Percentiles rank a stretch among this genome's conserved stretches.
These are phyloP conservation scores for Aurelia aurita DNA, from an alignment of 30 jellyfish, hydroid and myxozoan genomes.

Conservation along the genomic window DNA sequence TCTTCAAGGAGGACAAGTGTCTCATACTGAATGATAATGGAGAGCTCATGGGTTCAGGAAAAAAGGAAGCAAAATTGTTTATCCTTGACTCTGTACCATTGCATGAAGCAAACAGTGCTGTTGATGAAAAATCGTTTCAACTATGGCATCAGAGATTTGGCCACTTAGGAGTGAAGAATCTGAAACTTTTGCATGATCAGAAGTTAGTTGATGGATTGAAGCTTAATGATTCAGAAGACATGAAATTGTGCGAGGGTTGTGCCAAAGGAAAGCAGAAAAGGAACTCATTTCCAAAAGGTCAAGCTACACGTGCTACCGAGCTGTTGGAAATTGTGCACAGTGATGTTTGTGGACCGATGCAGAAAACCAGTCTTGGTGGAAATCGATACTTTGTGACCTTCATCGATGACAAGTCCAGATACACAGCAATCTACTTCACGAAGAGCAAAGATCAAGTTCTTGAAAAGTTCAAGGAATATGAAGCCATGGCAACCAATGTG, in stretches of 20 bases:
- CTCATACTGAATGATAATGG: no score
- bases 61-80: no score
- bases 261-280: slow-evolving; percentile 39
- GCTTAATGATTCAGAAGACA: slow-evolving; percentile 6
- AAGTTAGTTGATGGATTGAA: slow-evolving; percentile 46
- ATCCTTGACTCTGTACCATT: no score
- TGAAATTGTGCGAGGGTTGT: slow-evolving; percentile 25
- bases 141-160: no score
- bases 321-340: slow-evolving; percentile 38
- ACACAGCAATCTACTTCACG: slow-evolving; percentile 20
- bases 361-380: slow-evolving; percentile 37
- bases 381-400: slow-evolving; percentile 41
- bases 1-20: no score
- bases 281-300: slow-evolving; percentile 38
- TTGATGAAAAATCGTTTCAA: no score
- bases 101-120: no score
- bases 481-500: no score
- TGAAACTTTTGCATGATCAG: slow-evolving; percentile 20
- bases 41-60: no score
- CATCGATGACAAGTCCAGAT: slow-evolving; percentile 56
- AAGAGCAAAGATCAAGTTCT: slow-evolving; percentile 28
- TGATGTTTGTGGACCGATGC: slow-evolving; percentile 59
- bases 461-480: no score
- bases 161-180: slow-evolving; percentile 14
- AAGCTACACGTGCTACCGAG: no score